Conservation (phyloP, 2,797 vertebrate species). For the Macrochelys suwanniensis region DNA sequence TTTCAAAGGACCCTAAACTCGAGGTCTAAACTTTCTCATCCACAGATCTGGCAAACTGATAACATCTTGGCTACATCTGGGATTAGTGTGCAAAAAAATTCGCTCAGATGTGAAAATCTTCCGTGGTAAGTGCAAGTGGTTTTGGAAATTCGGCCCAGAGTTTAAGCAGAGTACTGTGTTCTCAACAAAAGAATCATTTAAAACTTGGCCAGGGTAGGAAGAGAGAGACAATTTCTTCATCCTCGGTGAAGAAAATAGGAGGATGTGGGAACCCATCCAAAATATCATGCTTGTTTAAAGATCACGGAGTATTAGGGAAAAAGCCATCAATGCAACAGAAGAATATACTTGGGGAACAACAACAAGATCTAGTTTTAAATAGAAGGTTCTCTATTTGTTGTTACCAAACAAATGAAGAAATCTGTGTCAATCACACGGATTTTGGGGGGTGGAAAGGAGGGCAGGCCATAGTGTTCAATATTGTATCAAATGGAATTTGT, state of each 20-base stretch:
- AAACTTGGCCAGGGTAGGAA: slow-evolving; percentile 1
- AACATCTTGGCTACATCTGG: slow-evolving; percentile 30
- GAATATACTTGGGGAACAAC: neutral
- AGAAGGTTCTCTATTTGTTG: neutral
- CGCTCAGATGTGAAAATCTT: neutral
- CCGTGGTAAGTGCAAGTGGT: neutral
- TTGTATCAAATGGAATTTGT: neutral
- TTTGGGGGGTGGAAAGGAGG: neutral
- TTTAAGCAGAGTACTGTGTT: neutral
- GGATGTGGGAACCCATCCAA: neutral
- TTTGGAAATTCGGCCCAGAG: neutral
- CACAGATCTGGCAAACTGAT: slow-evolving; percentile 9
- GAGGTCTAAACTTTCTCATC: slow-evolving; percentile 37
- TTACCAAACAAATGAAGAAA: neutral
- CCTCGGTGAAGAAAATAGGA: slow-evolving; percentile 4
- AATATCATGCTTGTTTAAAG: neutral
- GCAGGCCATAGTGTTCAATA: fast-evolving
- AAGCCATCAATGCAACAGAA: neutral
- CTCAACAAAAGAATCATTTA: neutral
- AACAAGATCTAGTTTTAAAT: neutral
- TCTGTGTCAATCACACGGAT: neutral
- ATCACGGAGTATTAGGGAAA: neutral
- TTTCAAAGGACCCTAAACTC: neutral
- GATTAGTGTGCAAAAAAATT: neutral
- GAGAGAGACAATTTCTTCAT: neutral